Conservation (phyloP, 2,888 invertebrate genomes). For the Acanthosepion lycidas region DNA sequence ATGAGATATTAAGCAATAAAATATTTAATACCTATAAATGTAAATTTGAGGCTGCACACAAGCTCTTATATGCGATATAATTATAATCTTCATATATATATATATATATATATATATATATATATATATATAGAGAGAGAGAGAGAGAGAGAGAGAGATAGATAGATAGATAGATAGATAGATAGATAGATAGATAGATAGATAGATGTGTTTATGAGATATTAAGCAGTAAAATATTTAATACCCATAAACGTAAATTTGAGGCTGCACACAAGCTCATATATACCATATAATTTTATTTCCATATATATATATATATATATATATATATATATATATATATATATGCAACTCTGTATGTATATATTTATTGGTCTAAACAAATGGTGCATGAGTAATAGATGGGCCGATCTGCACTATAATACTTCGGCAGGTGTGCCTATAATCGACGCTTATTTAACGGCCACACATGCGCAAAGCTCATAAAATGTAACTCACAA, state of each 20-base stretch:
- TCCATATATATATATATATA: background rate
- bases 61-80: no score
- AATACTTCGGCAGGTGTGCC: background rate
- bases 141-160: no score
- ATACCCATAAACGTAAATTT: background rate
- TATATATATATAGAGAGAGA: no score
- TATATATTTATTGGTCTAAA: background rate
- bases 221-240: background rate
- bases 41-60: no score
- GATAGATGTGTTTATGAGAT: no score
- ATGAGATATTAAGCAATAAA: no score
- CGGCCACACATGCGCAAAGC: background rate
- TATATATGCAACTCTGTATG: background rate
- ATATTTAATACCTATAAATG: no score
- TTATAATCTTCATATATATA: no score
- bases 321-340: background rate
- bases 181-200: no score
- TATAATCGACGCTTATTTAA: constrained; percentile 18
- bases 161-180: no score
- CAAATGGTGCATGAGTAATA: background rate
- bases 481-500: background rate
- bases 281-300: background rate
- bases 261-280: background rate
- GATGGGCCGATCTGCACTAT: background rate
- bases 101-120: no score